phyloP scores from a whole-genome alignment of 37 sponge, comb jelly and placozoan genomes.

The Crambe crambe region DNA sequence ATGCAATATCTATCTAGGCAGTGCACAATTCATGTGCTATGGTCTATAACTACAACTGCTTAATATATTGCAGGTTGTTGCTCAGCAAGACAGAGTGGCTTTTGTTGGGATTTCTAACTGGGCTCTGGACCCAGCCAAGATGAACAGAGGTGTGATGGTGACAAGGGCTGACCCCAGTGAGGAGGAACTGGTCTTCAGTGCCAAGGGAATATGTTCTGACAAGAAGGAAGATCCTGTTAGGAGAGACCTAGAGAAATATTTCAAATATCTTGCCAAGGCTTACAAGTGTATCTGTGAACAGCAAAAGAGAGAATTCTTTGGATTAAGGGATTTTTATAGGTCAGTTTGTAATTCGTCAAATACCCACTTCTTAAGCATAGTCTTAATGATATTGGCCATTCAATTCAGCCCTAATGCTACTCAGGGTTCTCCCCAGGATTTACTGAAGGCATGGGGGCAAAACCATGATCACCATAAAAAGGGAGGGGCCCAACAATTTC shows the following conservation, averaged over 20 bases:
- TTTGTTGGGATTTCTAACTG: too few species aligned
- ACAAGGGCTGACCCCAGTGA: constrained; percentile 68
- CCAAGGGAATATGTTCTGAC: too few species aligned
- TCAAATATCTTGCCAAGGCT: constrained; percentile 54
- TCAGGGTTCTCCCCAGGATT: too few species aligned
- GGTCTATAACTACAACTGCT: background rate
- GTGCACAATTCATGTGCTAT: background rate
- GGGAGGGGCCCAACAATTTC: too few species aligned
- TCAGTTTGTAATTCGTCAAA: constrained; percentile 1
- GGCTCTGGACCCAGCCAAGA: too few species aligned
- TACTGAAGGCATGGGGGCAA: too few species aligned
- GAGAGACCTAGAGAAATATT: constrained; percentile 31
- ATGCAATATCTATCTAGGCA: too few species aligned
- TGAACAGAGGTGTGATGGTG: too few species aligned
- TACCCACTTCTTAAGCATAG: background rate
- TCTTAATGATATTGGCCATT: too few species aligned
- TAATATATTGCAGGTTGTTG: constrained; percentile 18
- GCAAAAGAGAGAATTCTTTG: constrained; percentile 73
- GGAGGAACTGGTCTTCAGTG: too few species aligned
- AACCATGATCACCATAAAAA: too few species aligned
- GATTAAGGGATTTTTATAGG: constrained; percentile 95
- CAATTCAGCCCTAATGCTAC: too few species aligned
- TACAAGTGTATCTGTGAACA: constrained; percentile 50
- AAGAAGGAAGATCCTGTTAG: constrained; percentile 43
- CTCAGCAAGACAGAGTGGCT: constrained; percentile 56